Evolutionary conservation across 2,113 vertebrate species (phyloP), one percentile per base, ranked within the genome.

Genomic region (Clarias gariepinus): DNA sequence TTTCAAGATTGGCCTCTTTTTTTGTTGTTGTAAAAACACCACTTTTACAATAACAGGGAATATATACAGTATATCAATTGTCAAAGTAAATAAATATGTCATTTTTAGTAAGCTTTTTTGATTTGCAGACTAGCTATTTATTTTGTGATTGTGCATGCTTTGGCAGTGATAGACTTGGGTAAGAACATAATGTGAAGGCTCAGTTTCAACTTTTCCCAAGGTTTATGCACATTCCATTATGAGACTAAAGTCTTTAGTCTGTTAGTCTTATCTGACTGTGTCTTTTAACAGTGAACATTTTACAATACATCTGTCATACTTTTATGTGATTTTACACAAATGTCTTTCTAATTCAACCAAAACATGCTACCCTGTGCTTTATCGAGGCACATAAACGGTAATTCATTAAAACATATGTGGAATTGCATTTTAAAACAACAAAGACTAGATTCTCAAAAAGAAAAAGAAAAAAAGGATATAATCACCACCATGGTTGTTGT

Each of bases 401-500:
- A 74, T 41, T 7, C 33, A 36, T 21, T 71, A 71, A 6, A 71
- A 21, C 64, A 69, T 15, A 15, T 9, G 18, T 71, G 19, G 21
- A 23, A 9, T 21, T 41, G 33, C 33, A 23, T 41, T 73, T n/a
- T 52, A 4, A 47, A 76, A 76, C 73, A 52, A 52, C 7, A 13
- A 25, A 76, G 47, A 47, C 47, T 47, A 8, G 63, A 71, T 79
- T 41, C 74, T 74, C 86, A 84, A 86, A 82, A 79, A 61, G 41
- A 25, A 77, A 47, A 84, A 86, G n/a, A 82, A 79, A 55, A 53
- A 25, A 77, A 47, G 57, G 55, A 82, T 63, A 64, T 76, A 74
- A 88, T 79, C 82, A 86, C 78, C 58, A 80, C 41, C 76, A 82
- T 64, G 60, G 82, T 88, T 82, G 19, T 23, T 81, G n/a, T 81